These are phyloP conservation scores for Drosophila aff. DNA, from an alignment of 1,140 invertebrate species.

Conservation along the genomic window DNA sequence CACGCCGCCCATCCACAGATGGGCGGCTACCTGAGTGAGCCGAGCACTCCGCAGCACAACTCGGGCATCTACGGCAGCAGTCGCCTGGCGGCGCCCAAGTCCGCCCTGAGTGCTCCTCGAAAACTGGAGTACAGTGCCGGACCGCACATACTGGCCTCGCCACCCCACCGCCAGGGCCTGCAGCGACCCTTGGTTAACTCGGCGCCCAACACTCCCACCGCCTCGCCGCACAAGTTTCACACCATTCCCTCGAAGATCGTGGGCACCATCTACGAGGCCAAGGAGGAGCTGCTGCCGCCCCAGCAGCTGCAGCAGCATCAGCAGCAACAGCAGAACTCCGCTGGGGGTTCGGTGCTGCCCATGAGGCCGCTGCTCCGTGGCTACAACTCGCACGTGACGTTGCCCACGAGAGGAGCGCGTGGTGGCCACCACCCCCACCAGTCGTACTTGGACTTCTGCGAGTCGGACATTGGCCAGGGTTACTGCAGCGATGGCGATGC, in stretches of 20 bases:
- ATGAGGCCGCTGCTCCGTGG: slow-evolving; percentile 95
- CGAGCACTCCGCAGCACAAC: slow-evolving; percentile 63
- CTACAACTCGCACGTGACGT: slow-evolving; percentile 91
- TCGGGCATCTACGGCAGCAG: slow-evolving; percentile 61
- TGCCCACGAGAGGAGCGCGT: slow-evolving; percentile 87
- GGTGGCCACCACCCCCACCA: slow-evolving; percentile 85
- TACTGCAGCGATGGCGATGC: slow-evolving; percentile 88
- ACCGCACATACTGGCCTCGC: slow-evolving; percentile 65
- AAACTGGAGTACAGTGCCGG: slow-evolving; percentile 78
- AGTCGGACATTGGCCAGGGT: slow-evolving; percentile 86
- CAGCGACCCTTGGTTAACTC: slow-evolving; percentile 84
- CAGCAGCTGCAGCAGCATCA: slow-evolving; percentile 24
- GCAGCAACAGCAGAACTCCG: slow-evolving; percentile 19
- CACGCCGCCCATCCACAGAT: slow-evolving; percentile 8
- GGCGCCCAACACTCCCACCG: slow-evolving; percentile 86
- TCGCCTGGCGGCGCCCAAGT: slow-evolving; percentile 68
- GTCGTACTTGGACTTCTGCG: slow-evolving; percentile 86
- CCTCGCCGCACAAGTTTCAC: slow-evolving; percentile 84
- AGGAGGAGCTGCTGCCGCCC: slow-evolving; percentile 88
- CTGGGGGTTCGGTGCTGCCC: slow-evolving; percentile 89
- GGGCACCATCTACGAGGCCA: slow-evolving; percentile 85
- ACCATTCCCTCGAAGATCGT: slow-evolving; percentile 81
- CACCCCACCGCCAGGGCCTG: slow-evolving; percentile 86
- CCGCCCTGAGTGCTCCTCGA: slow-evolving; percentile 47
- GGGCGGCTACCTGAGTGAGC: slow-evolving; percentile 66